Base-by-base conservation (phyloP, 2,797 vertebrate species). In the Emydoidea blandingii region DNA sequence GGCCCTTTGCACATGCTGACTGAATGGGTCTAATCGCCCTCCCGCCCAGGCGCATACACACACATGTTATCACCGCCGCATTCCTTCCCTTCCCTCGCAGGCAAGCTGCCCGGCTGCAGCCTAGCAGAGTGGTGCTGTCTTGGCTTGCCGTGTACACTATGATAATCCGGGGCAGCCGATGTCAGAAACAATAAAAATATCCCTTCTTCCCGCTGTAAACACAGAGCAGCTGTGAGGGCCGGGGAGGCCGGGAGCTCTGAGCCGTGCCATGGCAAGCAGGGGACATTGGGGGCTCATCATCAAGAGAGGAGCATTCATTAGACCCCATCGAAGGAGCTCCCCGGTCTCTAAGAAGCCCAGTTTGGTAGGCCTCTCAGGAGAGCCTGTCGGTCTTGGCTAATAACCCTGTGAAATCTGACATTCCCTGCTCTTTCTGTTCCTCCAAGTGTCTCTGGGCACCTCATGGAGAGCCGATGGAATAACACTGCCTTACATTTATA, bases 141-240 rank as follows among this genome's bases (percentile, higher is more conserved):
- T 95, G 96, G 95, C 97, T 96, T 14, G 0, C 94, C 25, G 0
- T 1, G 2, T 92, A 92, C 92, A 97, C 95, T 92, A 89, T 54
- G 85, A 91, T 95, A 96, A 97, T 97, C 95, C 94, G 87, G 97
- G 95, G 93, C 93, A 94, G 96, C 85, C 68, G 0, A 81, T 97
- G 95, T 96, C 97, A 97, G 94, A 85, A 96, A 95, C 96, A 95
- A 97, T 97, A 92, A 95, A 97, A 97, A 94, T 94, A 96, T 93
- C 54, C 86, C 44, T 83, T 37, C 65, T 57, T 47, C 47, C 44
- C 15, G 31, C 44, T 44, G 50, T 81, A 72, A 80, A 62, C 78
- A 52, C 11, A 29, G 65, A 31, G n/a, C 23, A 57, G 59, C 59
- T 53, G 79, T 29, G 37, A 4, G 16, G n/a, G 23, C 41, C 8